Evolutionary conservation across 2,888 invertebrate species (phyloP), one percentile per base, ranked within the genome.

Genomic region (Platypus cylindrus): DNA sequence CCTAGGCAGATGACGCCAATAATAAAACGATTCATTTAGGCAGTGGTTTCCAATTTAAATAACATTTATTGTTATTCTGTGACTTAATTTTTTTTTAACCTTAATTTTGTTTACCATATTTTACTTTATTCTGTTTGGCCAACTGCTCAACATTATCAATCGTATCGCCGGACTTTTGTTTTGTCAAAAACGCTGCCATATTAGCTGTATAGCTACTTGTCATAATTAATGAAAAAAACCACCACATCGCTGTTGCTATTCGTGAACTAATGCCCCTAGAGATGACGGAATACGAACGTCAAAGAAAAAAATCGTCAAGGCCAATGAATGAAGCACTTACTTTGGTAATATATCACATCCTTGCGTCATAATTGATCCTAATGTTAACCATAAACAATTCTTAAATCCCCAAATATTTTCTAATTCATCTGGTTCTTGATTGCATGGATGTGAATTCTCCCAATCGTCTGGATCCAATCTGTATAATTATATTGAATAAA

Each of bases 161-260:
- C 3, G 87, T 81, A 15, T 80, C 78, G 42, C 84, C 85, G 76
- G 85, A 79, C 22, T 85, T 73, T 20, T 86, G 85, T 49, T 82
- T 85, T 1, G 93, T 91, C 4, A 93, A 67, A 56, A 91, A 93
- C 15, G 93, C 93, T 3, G 93, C 91, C 45, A 94, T 68, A 61
- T 93, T 93, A 17, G 93, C 93, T 2, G 91, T 94, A 60, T 94
- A 94, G 0, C 90, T 91, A 17, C 89, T 86, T 16, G 89, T 80
- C 69, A 93, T 79, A 58, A 91, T 89, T 0, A 87, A 83, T 3
- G 55, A 51, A 58, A 91, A 90, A 62, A 91, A 90, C 87, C 89
- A 90, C 90, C 85, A 85, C 73, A 86, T 80, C 2, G 86, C 84
- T 0, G 85, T 78, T 0, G 85, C 78, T 65, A 90, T 77, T 30